These are phyloP conservation scores for Eilema sororculum DNA, from an alignment of 2,888 invertebrate genomes.

Conservation along the genomic window DNA sequence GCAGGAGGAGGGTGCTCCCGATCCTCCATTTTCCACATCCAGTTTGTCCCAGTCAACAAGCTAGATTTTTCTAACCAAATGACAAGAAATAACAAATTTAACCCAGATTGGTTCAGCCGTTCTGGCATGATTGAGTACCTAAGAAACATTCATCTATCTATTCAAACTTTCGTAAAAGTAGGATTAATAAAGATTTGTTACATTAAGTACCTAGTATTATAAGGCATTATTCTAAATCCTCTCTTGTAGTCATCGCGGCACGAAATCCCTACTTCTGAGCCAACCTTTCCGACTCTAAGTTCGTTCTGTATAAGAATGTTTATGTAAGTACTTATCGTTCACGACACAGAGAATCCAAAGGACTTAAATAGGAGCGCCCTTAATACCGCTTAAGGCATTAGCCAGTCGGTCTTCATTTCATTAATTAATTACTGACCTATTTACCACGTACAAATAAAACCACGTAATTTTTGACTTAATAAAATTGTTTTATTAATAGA, in stretches of 20 bases:
- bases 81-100: too few relatives aligned
- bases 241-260: not conserved
- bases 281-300: not conserved
- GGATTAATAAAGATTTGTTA: not conserved
- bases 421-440: slow-evolving; percentile 15
- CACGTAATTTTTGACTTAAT: not conserved
- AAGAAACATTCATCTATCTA: too few relatives aligned
- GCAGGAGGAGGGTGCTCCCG: too few relatives aligned
- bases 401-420: slow-evolving; percentile 8
- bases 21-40: too few relatives aligned
- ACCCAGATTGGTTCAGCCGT: not conserved
- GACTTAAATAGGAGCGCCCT: slow-evolving; percentile 11
- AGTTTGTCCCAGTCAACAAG: too few relatives aligned
- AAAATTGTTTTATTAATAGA: too few relatives aligned
- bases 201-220: not conserved
- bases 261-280: not conserved
- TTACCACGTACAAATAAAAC: not conserved
- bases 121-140: not conserved
- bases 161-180: not conserved
- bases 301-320: slow-evolving; percentile 4
- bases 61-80: too few relatives aligned
- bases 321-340: slow-evolving; percentile 12
- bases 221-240: slow-evolving; percentile 16
- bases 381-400: slow-evolving; percentile 18
- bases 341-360: slow-evolving; percentile 10